These are phyloP conservation scores for Tragelaphus eurycerus DNA, from an alignment of 2,797 vertebrate genomes.

Conservation along the genomic window DNA sequence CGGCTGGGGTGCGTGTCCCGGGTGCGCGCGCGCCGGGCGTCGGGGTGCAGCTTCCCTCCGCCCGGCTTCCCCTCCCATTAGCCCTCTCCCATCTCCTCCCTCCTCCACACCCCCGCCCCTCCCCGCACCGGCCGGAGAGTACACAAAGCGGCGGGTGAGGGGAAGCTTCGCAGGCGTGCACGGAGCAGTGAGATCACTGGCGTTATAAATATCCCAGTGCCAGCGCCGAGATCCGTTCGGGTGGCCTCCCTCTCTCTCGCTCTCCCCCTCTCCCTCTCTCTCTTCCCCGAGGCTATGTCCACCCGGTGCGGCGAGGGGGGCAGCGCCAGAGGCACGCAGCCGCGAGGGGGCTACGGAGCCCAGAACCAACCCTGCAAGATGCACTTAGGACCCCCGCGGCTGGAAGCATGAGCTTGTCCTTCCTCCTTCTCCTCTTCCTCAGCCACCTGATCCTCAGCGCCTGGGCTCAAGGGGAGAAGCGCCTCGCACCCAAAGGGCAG, in stretches of 20 bases:
- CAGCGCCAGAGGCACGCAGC: conserved; percentile 72
- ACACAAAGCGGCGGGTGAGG: conserved; percentile 75
- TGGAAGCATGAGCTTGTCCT: conserved; percentile 90
- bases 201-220: conserved; percentile 94
- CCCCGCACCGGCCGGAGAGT: conserved; percentile 62
- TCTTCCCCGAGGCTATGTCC: conserved; percentile 85
- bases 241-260: conserved; percentile 69
- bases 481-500: conserved; percentile 68
- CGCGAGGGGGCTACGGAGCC: conserved; percentile 70
- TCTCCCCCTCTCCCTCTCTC: conserved; percentile 23
- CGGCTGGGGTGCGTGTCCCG: not conserved
- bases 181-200: conserved; percentile 90
- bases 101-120: conserved; percentile 77
- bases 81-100: conserved; percentile 65
- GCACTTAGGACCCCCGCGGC: conserved; percentile 72
- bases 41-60: conserved; percentile 10
- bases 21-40: conserved; percentile 16
- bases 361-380: conserved; percentile 74
- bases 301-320: conserved; percentile 74
- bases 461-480: conserved; percentile 75
- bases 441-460: conserved; percentile 85
- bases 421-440: conserved; percentile 83
- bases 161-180: conserved; percentile 84
- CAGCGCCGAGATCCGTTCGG: conserved; percentile 81
- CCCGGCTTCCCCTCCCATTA: conserved; percentile 59